phyloP scores from a whole-genome alignment of 1,140 invertebrate species.

The Zeugodacus cucurbitae region DNA sequence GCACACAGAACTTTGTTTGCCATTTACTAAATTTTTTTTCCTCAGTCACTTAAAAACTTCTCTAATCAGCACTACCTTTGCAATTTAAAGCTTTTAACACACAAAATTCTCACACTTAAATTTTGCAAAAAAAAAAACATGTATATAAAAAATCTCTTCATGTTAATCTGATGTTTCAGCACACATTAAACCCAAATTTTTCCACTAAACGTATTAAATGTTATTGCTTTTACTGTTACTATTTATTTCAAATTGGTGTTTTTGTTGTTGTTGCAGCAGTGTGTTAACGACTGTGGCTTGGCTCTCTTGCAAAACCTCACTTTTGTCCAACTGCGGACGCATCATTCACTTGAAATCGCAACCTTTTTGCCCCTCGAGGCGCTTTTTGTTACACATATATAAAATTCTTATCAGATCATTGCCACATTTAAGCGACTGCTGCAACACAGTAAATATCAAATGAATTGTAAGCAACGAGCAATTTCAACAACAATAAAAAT shows the following conservation, averaged over 20 bases:
- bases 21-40: no score
- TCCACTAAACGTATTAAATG: background rate
- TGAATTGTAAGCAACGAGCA: constrained; percentile 9
- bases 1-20: no score
- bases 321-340: background rate
- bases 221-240: background rate
- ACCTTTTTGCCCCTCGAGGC: background rate
- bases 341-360: background rate
- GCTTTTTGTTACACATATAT: background rate
- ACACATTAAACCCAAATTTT: background rate
- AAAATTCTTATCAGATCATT: constrained; percentile 29
- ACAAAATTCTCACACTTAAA: background rate
- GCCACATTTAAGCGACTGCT: constrained; percentile 7
- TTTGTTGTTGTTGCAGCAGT: background rate
- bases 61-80: no score
- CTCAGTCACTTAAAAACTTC: no score
- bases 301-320: background rate
- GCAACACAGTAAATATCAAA: background rate
- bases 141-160: background rate
- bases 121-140: background rate
- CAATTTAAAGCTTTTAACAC: no score
- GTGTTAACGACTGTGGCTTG: background rate
- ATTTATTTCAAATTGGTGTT: background rate
- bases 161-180: background rate
- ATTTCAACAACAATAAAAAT: constrained; percentile 22